Evolutionary conservation across 2,888 invertebrate genomes (phyloP).

Genomic region (Pristionchus exspectatus): DNA sequence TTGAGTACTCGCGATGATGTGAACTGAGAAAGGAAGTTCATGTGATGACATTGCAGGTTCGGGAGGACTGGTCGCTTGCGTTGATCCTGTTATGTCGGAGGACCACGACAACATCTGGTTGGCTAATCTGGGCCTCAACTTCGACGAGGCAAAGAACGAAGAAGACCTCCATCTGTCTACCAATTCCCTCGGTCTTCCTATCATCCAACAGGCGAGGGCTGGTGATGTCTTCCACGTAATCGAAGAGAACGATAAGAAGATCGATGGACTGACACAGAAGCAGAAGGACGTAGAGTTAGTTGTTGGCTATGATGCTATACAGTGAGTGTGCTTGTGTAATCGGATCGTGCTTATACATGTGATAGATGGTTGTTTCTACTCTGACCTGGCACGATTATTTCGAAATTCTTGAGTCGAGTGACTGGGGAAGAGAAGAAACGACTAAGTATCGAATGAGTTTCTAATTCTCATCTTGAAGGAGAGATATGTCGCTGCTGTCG

Average conservation of each 20-base stretch:
- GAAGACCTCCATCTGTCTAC: slow-evolving; percentile 67
- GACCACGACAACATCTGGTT: slow-evolving; percentile 74
- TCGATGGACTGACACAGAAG: slow-evolving; percentile 64
- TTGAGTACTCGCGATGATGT: too few species aligned
- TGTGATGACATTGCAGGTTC: slow-evolving; percentile 60
- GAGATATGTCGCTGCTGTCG: slow-evolving; percentile 73
- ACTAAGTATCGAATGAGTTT: background rate
- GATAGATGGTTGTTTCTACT: background rate
- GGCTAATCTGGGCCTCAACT: slow-evolving; percentile 70
- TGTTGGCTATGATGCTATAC: background rate
- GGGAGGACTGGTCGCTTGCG: slow-evolving; percentile 75
- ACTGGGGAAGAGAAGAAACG: background rate
- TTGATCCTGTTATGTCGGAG: slow-evolving; percentile 74
- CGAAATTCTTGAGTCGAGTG: background rate
- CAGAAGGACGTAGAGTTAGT: slow-evolving; percentile 69
- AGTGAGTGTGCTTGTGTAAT: background rate
- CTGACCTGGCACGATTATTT: background rate
- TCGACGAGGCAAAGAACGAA: slow-evolving; percentile 56
- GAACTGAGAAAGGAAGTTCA: too few species aligned
- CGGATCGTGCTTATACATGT: background rate
- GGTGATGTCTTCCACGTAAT: slow-evolving; percentile 73
- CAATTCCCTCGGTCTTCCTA: slow-evolving; percentile 72
- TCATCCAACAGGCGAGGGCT: slow-evolving; percentile 72
- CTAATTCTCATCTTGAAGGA: slow-evolving; percentile 56
- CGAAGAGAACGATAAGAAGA: slow-evolving; percentile 68